Evolutionary conservation across 2,113 vertebrate species (phyloP), one percentile per base, ranked within the genome.

Genomic region (rabbit (Oryctolagus cuniculus)): DNA sequence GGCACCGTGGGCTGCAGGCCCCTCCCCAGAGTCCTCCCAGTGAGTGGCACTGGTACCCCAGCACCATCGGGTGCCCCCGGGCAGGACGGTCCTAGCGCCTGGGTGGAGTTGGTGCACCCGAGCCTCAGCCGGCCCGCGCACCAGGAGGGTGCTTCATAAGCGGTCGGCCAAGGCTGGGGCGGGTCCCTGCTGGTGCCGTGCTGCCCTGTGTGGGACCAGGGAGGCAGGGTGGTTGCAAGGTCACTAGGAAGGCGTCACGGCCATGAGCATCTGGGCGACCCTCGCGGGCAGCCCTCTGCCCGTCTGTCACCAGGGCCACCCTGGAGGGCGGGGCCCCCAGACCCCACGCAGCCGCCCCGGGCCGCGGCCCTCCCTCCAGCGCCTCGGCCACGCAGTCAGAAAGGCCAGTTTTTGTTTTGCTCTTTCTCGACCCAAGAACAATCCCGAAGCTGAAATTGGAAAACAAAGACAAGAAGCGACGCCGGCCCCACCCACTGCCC

Each of bases 111-210:
- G 44, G 38, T 38, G 38, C 38, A 38, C 38, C 38, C 5, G 38
- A 38, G 38, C 5, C 38, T 38, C 38, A 3, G 44, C 44, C 44
- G 1, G 44, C 44, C 55, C 19, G 55, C 19, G 15, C 13, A 21
- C 55, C 17, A 3, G 55, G 55, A 19, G 55, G 55, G 55, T 17
- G 55, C 55, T 19, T 19, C 15, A 17, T 58, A 58, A 58, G 9
- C 0, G 58, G 66, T 24, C 34, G 36, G 66, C 2, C 1, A 69
- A 55, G 83, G 82, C 55, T 0, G 55, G 2, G 69, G n/a, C 2
- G 0, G 67, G 36, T 80, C 11, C 0, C 3, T 24, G 24, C 6
- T 12, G 17, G 6, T 0, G 2, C 22, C 5, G 49, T 10, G 21
- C 3, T 1, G 8, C 5, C 10, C 7, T 9, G 29, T 36, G 51